Base-by-base conservation (phyloP, 1,140 invertebrate genomes). In the Leptopilina boulardi region DNA sequence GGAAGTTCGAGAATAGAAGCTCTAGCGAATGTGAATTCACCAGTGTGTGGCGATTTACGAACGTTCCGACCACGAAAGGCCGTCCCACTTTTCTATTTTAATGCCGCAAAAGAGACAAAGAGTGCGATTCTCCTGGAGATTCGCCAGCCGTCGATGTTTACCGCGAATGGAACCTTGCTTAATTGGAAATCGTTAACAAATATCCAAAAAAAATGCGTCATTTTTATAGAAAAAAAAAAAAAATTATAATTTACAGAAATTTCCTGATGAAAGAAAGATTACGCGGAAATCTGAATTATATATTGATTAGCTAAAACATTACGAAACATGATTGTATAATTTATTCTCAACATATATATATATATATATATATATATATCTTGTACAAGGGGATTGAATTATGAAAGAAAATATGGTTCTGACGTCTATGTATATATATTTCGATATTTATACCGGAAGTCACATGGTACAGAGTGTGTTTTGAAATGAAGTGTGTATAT, bases 61-160 rank as follows among this genome's bases (percentile, higher is more conserved):
- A 26, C 26, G 66, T 75, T 77, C 47, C 44, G 59, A 54, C 72
- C 77, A 21, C 75, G 80, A 87, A 83, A 82, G 81, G 79, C 76
- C 82, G 83, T 82, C 80, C 85, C 76, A 87, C 72, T 84, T 87
- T 87, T 87, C 87, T 87, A 87, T 88, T 87, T 88, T 85, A 86
- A 86, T 74, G 73, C 71, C 75, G 76, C 79, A 77, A 66, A 82
- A 85, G 81, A 82, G 82, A 84, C 78, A 82, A 85, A 82, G 84
- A 85, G 78, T 79, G 78, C 80, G 82, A 74, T 73, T 78, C 76
- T 73, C 76, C 77, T 84, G 81, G 80, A 83, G 34, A 77, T 73
- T 80, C 83, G 86, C 85, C 85, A 87, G 81, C 54, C 79, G 80
- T 82, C 77, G 82, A 81, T 86, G 81, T 86, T 87, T 83, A 80